These are phyloP conservation scores for Abrostola triplasia DNA, from an alignment of 2,888 invertebrate genomes.

Conservation along the genomic window DNA sequence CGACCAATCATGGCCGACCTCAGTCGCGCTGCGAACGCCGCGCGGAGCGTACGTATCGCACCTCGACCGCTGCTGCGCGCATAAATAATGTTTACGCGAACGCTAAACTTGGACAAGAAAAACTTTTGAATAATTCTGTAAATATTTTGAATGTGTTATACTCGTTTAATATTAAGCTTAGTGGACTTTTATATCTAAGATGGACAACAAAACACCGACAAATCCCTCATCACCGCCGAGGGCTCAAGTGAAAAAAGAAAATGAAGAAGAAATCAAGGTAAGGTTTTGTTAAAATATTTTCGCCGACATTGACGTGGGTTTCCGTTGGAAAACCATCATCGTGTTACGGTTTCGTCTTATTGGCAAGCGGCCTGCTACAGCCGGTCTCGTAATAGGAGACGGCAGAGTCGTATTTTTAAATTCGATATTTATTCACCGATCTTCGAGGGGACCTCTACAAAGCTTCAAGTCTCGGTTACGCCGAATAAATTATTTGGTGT, in stretches of 20 bases:
- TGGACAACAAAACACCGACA: constrained; percentile 86
- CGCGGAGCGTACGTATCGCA: constrained; percentile 54
- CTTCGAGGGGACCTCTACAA: constrained; percentile 72
- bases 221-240: constrained; percentile 77
- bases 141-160: constrained; percentile 54
- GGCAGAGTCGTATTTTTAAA: constrained; percentile 86
- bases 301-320: constrained; percentile 64
- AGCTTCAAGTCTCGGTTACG: constrained; percentile 72
- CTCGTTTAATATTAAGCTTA: constrained; percentile 45
- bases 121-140: constrained; percentile 65
- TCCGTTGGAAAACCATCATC: constrained; percentile 79
- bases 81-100: constrained; percentile 80
- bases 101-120: constrained; percentile 66
- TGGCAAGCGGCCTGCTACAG: constrained; percentile 83
- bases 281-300: constrained; percentile 63
- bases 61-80: constrained; percentile 32
- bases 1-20: constrained; percentile 61
- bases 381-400: constrained; percentile 81
- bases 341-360: constrained; percentile 77
- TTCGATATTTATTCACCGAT: constrained; percentile 78
- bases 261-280: constrained; percentile 94
- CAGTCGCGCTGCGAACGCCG: constrained; percentile 74
- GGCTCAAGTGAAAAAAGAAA: constrained; percentile 90
- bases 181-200: constrained; percentile 66
- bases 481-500: constrained; percentile 84